A percentile compares a stretch with the other conserved stretches of the same genome.
Evolutionary conservation across 2,113 vertebrate species (phyloP).

Genomic region (Gymnogyps californianus): DNA sequence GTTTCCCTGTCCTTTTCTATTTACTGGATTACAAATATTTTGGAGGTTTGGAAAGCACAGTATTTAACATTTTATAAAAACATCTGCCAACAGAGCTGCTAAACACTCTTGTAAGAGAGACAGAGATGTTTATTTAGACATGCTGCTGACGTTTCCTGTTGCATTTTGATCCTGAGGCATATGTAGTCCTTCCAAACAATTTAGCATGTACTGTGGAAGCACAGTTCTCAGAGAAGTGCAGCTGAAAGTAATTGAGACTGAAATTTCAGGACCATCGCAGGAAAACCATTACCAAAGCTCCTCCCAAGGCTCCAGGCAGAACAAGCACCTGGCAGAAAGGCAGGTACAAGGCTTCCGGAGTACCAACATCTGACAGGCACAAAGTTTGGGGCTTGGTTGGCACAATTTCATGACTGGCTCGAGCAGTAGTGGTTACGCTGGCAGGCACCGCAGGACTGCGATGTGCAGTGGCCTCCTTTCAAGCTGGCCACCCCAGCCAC

Average conservation of each 20-base stretch:
- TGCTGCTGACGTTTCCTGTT: conserved; percentile 41
- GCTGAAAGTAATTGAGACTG: conserved; percentile 27
- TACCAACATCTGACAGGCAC: background rate
- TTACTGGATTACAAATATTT: conserved; percentile 28
- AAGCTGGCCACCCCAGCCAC: background rate
- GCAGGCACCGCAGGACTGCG: accelerated
- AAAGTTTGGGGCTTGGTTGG: accelerated
- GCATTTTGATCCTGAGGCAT: conserved; percentile 59
- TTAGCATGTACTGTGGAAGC: conserved; percentile 35
- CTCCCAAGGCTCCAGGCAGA: background rate
- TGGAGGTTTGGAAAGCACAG: conserved; percentile 24
- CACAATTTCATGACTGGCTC: background rate
- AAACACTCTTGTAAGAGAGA: conserved; percentile 36
- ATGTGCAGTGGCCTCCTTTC: background rate
- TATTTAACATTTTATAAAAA: conserved; percentile 67
- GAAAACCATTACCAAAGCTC: background rate
- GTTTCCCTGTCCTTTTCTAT: background rate
- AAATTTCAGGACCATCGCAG: background rate
- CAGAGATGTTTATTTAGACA: conserved; percentile 61
- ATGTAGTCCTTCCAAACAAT: conserved; percentile 61
- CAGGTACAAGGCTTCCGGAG: background rate
- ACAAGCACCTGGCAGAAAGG: background rate
- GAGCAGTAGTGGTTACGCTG: accelerated
- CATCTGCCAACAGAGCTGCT: conserved; percentile 56
- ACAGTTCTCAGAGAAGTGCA: background rate